Conservation (phyloP, 2,888 invertebrate genomes). For the Aleiodes alternator region DNA sequence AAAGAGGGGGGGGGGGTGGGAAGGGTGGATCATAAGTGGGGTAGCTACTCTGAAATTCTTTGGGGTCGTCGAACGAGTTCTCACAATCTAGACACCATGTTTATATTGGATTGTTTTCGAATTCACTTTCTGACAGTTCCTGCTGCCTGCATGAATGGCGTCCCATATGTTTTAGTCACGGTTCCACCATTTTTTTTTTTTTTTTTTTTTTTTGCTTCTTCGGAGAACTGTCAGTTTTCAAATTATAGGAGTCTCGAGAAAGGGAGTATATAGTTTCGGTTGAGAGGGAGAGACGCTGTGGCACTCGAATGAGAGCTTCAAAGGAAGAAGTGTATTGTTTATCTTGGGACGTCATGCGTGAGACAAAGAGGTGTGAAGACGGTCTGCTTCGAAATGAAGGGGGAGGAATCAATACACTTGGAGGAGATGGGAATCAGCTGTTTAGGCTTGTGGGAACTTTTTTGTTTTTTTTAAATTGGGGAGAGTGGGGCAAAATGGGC, state of each 20-base stretch:
- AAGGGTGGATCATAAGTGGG: constrained; percentile 52
- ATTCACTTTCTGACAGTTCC: constrained; percentile 33
- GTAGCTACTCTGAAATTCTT: constrained; percentile 56
- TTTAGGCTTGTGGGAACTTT: constrained; percentile 37
- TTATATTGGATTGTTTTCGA: constrained; percentile 19
- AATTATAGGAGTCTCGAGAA: background rate
- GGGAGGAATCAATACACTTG: constrained; percentile 62
- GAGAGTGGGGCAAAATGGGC: too few relatives aligned
- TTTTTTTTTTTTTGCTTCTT: background rate
- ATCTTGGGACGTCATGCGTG: constrained; percentile 7
- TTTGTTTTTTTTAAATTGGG: background rate
- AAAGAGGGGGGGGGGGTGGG: constrained; percentile 7
- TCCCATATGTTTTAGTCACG: constrained; percentile 45
- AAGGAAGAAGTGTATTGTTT: constrained; percentile 4
- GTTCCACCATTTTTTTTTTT: background rate
- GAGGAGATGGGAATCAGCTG: constrained; percentile 52
- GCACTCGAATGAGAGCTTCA: too few relatives aligned
- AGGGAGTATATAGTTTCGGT: background rate
- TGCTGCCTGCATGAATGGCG: constrained; percentile 25
- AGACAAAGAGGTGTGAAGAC: constrained; percentile 17
- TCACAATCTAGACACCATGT: constrained; percentile 68
- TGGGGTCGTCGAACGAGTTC: constrained; percentile 73
- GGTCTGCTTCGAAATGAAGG: constrained; percentile 8
- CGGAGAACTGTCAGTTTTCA: background rate
- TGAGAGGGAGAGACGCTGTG: too few relatives aligned